phyloP scores from a whole-genome alignment of 37 sponge, comb jelly and placozoan species.

The Chondrosia reniformis region DNA sequence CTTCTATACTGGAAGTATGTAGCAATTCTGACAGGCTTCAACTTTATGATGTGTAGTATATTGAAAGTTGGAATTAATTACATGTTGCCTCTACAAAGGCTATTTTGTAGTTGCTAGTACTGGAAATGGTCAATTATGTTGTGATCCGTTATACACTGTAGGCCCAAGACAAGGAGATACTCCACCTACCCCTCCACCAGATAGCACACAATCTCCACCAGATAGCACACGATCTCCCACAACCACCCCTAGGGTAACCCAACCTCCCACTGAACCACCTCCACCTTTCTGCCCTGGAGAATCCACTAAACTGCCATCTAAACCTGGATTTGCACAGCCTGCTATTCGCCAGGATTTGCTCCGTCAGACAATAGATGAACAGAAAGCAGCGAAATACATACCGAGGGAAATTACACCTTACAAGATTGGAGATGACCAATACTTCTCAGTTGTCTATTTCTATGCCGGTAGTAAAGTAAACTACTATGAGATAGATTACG shows the following conservation, averaged over 20 bases:
- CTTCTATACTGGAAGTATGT: no score
- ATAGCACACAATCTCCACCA: neutral
- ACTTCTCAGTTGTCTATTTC: neutral
- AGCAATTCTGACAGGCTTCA: no score
- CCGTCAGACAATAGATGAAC: neutral
- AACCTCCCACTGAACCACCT: neutral
- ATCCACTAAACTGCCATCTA: neutral
- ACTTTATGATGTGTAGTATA: no score
- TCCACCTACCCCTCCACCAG: neutral
- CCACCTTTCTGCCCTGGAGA: neutral
- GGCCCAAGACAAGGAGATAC: no score
- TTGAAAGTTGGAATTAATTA: no score
- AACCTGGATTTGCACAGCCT: neutral
- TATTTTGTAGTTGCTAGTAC: no score
- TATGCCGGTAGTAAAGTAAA: neutral
- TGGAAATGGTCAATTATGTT: no score
- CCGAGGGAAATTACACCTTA: neutral
- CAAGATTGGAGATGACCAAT: neutral
- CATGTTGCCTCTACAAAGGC: no score
- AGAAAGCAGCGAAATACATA: neutral
- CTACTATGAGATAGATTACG: neutral
- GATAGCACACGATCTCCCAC: neutral
- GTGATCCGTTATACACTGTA: no score
- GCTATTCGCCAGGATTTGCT: neutral
- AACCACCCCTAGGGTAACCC: neutral